Conservation (phyloP, 2,113 vertebrate genomes). For the Dasyprocta punctata region DNA sequence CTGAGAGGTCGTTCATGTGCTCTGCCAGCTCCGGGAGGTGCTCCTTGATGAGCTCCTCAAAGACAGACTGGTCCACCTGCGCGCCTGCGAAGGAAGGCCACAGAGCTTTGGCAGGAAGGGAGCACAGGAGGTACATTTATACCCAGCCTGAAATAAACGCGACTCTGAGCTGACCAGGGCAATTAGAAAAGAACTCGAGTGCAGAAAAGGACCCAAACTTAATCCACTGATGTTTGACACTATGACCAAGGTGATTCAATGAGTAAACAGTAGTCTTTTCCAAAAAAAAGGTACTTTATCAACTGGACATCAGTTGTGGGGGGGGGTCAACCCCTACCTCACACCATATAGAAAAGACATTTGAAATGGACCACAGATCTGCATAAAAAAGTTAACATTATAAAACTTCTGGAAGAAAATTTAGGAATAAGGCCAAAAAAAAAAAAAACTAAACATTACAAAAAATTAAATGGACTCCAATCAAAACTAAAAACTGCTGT, state of each 20-base stretch:
- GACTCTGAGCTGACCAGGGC: neutral
- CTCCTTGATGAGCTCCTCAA: conserved; percentile 95
- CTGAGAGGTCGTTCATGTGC: conserved; percentile 91
- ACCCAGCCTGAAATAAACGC: neutral
- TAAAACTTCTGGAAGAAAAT: neutral
- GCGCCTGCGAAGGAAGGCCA: conserved; percentile 88
- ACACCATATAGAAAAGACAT: neutral
- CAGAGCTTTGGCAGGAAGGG: accelerated
- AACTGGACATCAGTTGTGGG: neutral
- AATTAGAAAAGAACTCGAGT: accelerated
- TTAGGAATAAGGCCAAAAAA: neutral
- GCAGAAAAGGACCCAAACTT: neutral
- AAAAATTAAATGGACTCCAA: neutral
- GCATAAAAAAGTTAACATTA: neutral
- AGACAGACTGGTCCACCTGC: conserved; percentile 98
- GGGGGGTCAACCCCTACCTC: neutral
- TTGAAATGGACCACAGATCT: neutral
- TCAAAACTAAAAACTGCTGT: neutral
- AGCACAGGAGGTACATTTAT: accelerated
- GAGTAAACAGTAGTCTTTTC: neutral
- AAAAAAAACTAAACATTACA: neutral
- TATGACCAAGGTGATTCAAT: neutral
- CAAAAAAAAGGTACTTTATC: neutral
- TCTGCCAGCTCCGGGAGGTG: conserved; percentile 93
- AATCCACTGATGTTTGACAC: neutral